Conservation (phyloP, 2,797 vertebrate species). For the Botia kubotai region DNA sequence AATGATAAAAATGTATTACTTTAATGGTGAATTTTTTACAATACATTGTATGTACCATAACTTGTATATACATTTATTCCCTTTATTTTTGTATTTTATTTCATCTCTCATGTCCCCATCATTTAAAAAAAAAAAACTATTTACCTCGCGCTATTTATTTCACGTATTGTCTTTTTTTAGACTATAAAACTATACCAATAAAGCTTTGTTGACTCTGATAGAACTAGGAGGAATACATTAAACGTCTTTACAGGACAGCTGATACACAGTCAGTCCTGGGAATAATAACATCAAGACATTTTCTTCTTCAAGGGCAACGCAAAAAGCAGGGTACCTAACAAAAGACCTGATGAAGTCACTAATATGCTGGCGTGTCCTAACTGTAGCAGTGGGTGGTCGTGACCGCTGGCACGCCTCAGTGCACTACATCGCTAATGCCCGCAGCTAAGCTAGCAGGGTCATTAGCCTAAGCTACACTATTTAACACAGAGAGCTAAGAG, state of each 20-base stretch:
- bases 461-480: constrained; percentile 72
- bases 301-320: constrained; percentile 75
- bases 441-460: constrained; percentile 65
- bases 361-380: constrained; percentile 79
- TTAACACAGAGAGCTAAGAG: constrained; percentile 61
- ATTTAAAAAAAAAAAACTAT: too few species aligned
- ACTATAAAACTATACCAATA: too few species aligned
- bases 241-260: constrained; percentile 55
- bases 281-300: constrained; percentile 72
- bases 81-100: too few species aligned
- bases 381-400: constrained; percentile 70
- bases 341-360: constrained; percentile 81
- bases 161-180: too few species aligned
- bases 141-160: too few species aligned
- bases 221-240: constrained; percentile 51
- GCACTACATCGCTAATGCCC: constrained; percentile 68
- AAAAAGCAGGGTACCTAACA: constrained; percentile 75
- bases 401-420: constrained; percentile 74
- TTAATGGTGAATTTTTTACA: not conserved
- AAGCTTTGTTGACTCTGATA: not conserved
- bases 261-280: constrained; percentile 68
- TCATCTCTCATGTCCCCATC: too few species aligned
- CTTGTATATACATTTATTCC: too few species aligned
- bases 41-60: too few species aligned
- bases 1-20: not conserved